Base-by-base conservation (phyloP, 2,888 invertebrate species). In the Drosophila picticornis region DNA sequence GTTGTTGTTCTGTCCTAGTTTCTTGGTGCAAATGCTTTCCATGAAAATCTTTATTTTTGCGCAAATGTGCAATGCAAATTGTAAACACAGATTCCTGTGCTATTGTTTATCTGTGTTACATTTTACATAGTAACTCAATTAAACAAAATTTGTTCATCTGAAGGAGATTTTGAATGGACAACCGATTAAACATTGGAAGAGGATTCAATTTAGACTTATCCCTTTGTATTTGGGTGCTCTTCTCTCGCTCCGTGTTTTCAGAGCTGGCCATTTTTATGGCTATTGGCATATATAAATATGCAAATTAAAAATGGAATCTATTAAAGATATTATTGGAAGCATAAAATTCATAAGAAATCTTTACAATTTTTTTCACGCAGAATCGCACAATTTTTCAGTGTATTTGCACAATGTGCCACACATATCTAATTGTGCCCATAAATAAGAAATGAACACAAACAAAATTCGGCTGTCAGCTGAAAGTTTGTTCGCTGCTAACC, bases 401-500 rank as follows among this genome's bases (percentile, higher is more conserved):
- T 36, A 48, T 51, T n/a, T 50, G 32, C 57, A 22, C 32, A 61
- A 50, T 78, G 80, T 82, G 60, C 59, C 73, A 75, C 73, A 73
- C 61, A 72, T 75, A 66, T 74, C 64, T 77, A 74, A 77, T 65
- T 77, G 84, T 70, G 71, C 70, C 76, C 78, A 87, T 84, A 84
- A 84, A 84, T 84, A 84, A 84, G 80, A 84, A 70, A 69, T 68
- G 72, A 80, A 72, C 74, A 75, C 71, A 68, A 72, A 72, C 72
- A 77, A 77, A 84, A 87, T 72, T 68, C 61, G 72, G 72, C 65
- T 70, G 66, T 77, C 73, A 80, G 72, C 36, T 57, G 70, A 84
- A 84, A 84, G 73, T 87, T 84, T 72, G 53, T 60, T 52, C 53
- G 46, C 11, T 68, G 78, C 85, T 81, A 84, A 87, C 84, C 84